Evolutionary conservation across 2,797 vertebrate genomes (phyloP), one percentile per base, ranked within the genome.

Genomic region (Discoglossus pictus): DNA sequence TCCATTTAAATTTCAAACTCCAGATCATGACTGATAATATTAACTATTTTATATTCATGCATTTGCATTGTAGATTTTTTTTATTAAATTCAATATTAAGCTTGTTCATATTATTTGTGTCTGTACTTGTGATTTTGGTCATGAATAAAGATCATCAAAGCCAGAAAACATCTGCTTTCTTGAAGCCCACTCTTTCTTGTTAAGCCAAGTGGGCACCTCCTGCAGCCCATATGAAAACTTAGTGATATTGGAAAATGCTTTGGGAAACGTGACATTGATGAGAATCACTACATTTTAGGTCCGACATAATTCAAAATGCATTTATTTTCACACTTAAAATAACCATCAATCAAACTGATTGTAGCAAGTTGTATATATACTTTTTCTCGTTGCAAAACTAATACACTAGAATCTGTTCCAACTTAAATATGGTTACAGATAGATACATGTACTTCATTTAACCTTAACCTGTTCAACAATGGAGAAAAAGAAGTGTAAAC

Each of bases 261-360:
- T 64, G 21, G 36, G 34, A 64, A 64, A 64, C 34, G 38, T 71
- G 60, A 71, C 68, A 63, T 64, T 64, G 23, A 71, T 64, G 61
- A 12, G 61, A 56, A 52, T 64, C 44, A 25, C 36, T 52, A 64
- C 25, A 25, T 64, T 71, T 64, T 52, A 42, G 48, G 18, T 51
- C 42, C 51, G 36, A 25, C 46, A 51, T 71, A 35, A 59, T 63
- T 63, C 59, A 63, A 63, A 56, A 56, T 69, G 43, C 15, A 58
- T 64, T 64, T 71, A 53, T 58, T 71, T 59, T 59, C 25, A 58
- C 53, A 59, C 52, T 64, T 59, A 63, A 63, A 56, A 40, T 31
- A 71, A 42, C 53, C 61, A 64, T 64, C 38, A 34, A 31, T 63
- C 60, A 71, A 56, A 58, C 24, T 18, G 12, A 42, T 34, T 58